Base-by-base conservation (phyloP, 2,888 invertebrate species). In the Phengaris arion region DNA sequence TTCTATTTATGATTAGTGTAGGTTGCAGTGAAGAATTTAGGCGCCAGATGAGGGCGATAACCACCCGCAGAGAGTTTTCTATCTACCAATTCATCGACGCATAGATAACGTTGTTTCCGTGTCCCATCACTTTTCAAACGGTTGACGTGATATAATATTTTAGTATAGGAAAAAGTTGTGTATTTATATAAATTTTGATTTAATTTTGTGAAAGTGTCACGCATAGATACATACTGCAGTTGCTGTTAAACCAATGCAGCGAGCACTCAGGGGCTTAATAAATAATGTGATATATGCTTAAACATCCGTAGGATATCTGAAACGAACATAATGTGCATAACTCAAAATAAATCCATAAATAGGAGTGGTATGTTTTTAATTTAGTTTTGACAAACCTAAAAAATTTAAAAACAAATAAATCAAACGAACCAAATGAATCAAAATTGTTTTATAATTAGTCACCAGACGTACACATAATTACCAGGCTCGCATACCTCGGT, bases 31-130 rank as follows among this genome's bases (percentile, higher is more conserved):
- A 85, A 87, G 90, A 87, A 92, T 92, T 90, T 89, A 89, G 91
- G 92, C 92, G 92, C 92, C 92, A 87, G 90, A 89, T 89, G 85
- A 79, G 80, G 81, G 79, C 82, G 89, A 88, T 88, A 88, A 84
- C 79, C 82, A 77, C 84, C 85, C 85, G 84, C 83, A 83, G 81
- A 7, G 79, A 72, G 72, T 52, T 68, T 70, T 75, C 76, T 84
- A 80, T 79, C 80, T 76, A 57, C 70, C 83, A 76, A 81, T 83
- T 81, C 81, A 80, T 81, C 84, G 86, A 87, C 87, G 82, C 83
- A 85, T 87, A 85, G 85, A 83, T 83, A 85, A 77, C 78, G 79
- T 59, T 77, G 76, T 69, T 77, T 77, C 22, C 72, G 52, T 54
- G 72, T 78, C 79, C 79, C 83, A 81, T 80, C 83, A 82, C 83